A percentile compares a stretch with the other conserved stretches of the same genome.
phyloP scores from a whole-genome alignment of 1,140 invertebrate species.

The Drosophila serrata region DNA sequence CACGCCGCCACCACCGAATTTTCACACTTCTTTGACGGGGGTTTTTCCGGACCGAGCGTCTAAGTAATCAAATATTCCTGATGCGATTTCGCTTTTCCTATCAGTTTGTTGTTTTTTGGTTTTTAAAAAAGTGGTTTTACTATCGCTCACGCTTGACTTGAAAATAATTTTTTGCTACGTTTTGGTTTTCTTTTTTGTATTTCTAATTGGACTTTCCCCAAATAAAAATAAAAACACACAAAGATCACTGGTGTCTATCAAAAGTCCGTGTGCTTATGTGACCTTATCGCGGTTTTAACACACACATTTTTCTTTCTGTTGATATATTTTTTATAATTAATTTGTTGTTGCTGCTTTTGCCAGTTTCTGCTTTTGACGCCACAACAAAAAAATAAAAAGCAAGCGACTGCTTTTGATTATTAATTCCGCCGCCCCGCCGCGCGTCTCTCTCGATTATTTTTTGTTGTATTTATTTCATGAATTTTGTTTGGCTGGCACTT shows the following conservation, averaged over 20 bases:
- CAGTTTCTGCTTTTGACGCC: constrained; percentile 23
- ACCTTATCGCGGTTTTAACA: constrained; percentile 54
- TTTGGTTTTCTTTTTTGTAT: not conserved
- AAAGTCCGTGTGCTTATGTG: constrained; percentile 26
- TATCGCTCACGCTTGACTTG: constrained; percentile 15
- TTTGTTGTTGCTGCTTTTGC: constrained; percentile 51
- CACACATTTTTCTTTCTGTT: constrained; percentile 40
- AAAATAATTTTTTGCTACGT: constrained; percentile 28
- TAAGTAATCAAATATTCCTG: constrained; percentile 64
- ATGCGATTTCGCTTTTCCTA: constrained; percentile 53
- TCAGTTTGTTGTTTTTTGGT: constrained; percentile 21
- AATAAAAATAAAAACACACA: constrained; percentile 17
- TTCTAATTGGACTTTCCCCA: constrained; percentile 33
- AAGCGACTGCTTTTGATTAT: constrained; percentile 38
- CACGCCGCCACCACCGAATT: constrained; percentile 33
- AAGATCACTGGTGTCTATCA: constrained; percentile 29
- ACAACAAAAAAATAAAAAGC: constrained; percentile 23
- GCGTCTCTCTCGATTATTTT: constrained; percentile 18
- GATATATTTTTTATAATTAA: constrained; percentile 77
- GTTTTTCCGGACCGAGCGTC: constrained; percentile 22
- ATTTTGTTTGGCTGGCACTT: constrained; percentile 33
- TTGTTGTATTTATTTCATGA: constrained; percentile 25
- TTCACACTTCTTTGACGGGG: constrained; percentile 48
- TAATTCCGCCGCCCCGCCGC: constrained; percentile 10
- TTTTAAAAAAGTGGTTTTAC: constrained; percentile 11